These are phyloP conservation scores for Micronisus gabar DNA, from an alignment of 2,113 vertebrate genomes.

Conservation along the genomic window DNA sequence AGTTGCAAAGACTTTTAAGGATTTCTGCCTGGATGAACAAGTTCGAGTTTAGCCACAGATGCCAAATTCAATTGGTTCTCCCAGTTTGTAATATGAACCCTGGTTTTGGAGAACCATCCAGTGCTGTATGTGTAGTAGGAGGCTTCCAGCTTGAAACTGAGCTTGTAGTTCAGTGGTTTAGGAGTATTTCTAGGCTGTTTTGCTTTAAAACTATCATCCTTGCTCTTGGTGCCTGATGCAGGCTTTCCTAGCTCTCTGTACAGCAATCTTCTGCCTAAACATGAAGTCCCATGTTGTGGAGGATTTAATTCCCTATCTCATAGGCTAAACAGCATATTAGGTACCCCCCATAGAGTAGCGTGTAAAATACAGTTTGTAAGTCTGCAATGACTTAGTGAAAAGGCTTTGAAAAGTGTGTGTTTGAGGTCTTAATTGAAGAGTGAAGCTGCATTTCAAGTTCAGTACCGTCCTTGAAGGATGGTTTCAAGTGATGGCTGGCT, in stretches of 20 bases:
- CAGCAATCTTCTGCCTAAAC: not conserved
- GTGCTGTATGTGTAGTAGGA: not conserved
- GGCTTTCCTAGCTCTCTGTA: not conserved
- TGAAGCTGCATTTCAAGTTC: not conserved
- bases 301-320: not conserved
- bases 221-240: not conserved
- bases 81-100: not conserved
- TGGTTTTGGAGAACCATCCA: not conserved
- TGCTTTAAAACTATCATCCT: not conserved
- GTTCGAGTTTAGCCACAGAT: not conserved
- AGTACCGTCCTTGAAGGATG: not conserved
- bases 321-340: not conserved
- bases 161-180: not conserved
- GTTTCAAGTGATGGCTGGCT: not conserved
- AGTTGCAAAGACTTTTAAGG: not conserved
- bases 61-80: not conserved
- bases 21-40: not conserved
- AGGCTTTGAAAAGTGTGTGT: not conserved
- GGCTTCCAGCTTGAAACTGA: not conserved
- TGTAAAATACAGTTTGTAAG: not conserved
- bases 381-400: not conserved
- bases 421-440: not conserved
- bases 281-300: not conserved
- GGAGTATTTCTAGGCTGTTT: not conserved
- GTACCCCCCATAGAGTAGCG: fast-evolving